These are phyloP conservation scores for Cancer borealis DNA, from an alignment of 2,888 invertebrate genomes.

Conservation along the genomic window DNA sequence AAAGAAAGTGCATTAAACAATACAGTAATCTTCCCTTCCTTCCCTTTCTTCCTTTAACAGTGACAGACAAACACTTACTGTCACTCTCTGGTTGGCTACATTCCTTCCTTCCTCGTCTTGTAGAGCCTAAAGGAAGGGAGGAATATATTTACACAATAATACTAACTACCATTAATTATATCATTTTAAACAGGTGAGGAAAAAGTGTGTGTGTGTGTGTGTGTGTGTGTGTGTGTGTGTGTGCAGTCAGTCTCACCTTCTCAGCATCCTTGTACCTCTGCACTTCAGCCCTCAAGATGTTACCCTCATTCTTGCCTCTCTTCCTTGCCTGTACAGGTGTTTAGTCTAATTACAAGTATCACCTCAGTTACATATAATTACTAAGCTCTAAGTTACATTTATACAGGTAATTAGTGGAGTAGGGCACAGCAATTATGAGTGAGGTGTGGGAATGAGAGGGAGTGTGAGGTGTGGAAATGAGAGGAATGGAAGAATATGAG, in stretches of 20 bases:
- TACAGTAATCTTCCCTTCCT: background rate
- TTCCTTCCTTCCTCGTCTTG: background rate
- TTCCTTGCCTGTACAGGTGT: background rate
- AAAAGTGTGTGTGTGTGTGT: too few relatives aligned
- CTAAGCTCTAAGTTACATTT: too few relatives aligned
- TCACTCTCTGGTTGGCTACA: background rate
- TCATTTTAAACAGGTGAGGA: background rate
- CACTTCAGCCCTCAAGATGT: conserved; percentile 24
- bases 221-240: too few relatives aligned
- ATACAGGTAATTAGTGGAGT: too few relatives aligned
- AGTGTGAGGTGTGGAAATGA: too few relatives aligned
- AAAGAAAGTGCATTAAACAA: background rate
- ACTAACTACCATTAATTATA: background rate
- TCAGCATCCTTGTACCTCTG: conserved; percentile 52
- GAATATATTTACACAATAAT: background rate
- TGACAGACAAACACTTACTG: background rate
- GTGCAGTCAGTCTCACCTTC: background rate
- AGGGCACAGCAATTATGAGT: too few relatives aligned
- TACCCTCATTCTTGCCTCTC: background rate
- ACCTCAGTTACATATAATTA: too few relatives aligned
- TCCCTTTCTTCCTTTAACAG: background rate
- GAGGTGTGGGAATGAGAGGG: too few relatives aligned
- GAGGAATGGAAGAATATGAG: too few relatives aligned
- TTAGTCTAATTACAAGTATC: too few relatives aligned
- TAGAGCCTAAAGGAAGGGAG: background rate